Evolutionary conservation across 2,797 vertebrate genomes (phyloP), one percentile per base, ranked within the genome.

Genomic region (Spondyliosoma cantharus): DNA sequence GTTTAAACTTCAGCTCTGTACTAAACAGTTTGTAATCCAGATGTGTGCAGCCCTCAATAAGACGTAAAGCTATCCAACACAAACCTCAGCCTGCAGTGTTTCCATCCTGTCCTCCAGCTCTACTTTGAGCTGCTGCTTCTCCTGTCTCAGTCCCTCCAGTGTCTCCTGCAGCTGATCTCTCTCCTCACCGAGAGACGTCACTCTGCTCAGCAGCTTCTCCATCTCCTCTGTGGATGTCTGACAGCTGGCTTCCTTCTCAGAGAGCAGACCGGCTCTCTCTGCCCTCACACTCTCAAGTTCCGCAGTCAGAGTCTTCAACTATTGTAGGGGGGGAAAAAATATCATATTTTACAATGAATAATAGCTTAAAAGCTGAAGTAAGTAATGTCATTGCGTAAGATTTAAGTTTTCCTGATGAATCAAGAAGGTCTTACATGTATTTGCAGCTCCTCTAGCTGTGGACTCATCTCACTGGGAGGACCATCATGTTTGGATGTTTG

Each of bases 81-180:
- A 43, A 49, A 80, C 82, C 78, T 85, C 54, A 37, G 45, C 2
- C 19, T 64, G 73, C 17, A 95, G 92, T 67, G 49, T 88, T 20
- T 91, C 90, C 29, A 92, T 94, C 64, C 16, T 61, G 7, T 95
- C 92, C 54, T 74, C 82, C 25, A 94, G 80, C 43, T 95, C 89
- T 3, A 70, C 85, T 85, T 85, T 83, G 20, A 96, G 74, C 69
- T 89, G 93, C 11, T 90, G 87, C 63, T 89, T 94, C 82, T 95
- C 93, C 20, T 89, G 76, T 81, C 72, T 83, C 27, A 90, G 57
- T 4, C 45, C 45, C 59, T 95, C 88, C 60, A 95, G 70, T 1
- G 62, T 76, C 62, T 93, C 89, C 66, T 87, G 93, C 5, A 97
- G 93, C 73, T 95, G 86, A 24, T 94, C 89, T 75, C 91, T 94